Percentiles rank a stretch among this genome's conserved stretches.
These are phyloP conservation scores for Caenorhabditis becei DNA, from an alignment of 2,888 invertebrate genomes.

Conservation along the genomic window DNA sequence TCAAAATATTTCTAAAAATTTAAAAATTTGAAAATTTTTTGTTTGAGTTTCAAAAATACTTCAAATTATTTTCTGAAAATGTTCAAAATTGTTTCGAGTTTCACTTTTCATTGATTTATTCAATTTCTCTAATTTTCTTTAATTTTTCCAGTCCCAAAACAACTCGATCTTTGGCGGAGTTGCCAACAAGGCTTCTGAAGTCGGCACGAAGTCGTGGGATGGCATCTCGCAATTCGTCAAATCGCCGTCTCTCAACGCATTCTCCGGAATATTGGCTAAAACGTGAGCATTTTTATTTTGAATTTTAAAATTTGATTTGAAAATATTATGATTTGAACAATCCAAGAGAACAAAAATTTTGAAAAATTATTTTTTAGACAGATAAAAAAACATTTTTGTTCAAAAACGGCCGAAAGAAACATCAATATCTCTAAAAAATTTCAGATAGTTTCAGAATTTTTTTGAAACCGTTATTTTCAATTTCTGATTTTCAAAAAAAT, in stretches of 20 bases:
- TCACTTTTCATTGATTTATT: background rate
- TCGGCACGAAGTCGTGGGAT: slow-evolving; percentile 78
- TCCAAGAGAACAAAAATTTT: too few species aligned
- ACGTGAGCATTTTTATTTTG: slow-evolving; percentile 24
- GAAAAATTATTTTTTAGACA: too few species aligned
- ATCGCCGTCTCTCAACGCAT: slow-evolving; percentile 79
- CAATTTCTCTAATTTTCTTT: background rate
- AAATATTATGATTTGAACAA: too few species aligned
- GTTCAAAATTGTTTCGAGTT: background rate
- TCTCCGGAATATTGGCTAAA: slow-evolving; percentile 64
- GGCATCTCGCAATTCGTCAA: slow-evolving; percentile 79
- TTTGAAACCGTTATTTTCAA: background rate
- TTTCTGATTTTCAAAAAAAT: background rate
- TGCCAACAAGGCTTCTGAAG: slow-evolving; percentile 76
- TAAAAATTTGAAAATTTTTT: too few species aligned
- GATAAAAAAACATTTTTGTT: too few species aligned
- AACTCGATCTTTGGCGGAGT: slow-evolving; percentile 70
- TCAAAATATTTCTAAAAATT: too few species aligned
- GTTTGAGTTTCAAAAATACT: background rate
- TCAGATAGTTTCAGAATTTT: background rate
- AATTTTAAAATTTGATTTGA: slow-evolving; percentile 5
- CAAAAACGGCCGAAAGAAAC: too few species aligned
- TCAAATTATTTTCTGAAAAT: too few species aligned
- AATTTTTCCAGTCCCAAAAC: slow-evolving; percentile 63
- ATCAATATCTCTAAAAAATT: slow-evolving; percentile 1